A percentile compares a stretch with the other conserved stretches of the same genome.
Evolutionary conservation across 2,888 invertebrate species (phyloP).

Genomic region (Acronicta psi): DNA sequence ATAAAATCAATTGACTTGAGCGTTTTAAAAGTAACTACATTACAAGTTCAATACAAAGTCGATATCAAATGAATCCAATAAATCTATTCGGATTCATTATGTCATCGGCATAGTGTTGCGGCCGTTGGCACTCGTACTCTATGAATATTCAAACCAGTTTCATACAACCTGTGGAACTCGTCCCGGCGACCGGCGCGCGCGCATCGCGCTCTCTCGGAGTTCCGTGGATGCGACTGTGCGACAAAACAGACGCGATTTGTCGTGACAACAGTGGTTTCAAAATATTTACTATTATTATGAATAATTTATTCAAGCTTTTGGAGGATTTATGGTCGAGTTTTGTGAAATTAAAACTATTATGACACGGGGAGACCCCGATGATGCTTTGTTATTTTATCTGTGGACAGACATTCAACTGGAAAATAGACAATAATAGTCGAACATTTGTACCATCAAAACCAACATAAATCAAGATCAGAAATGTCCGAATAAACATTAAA

Average conservation of each 20-base stretch:
- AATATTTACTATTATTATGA: constrained; percentile 20
- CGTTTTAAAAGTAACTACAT: constrained; percentile 17
- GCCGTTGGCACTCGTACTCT: constrained; percentile 74
- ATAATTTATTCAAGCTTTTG: neutral
- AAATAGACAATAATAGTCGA: too few species aligned
- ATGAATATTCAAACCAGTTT: constrained; percentile 82
- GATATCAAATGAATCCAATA: constrained; percentile 64
- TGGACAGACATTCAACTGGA: too few species aligned
- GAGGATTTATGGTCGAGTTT: neutral
- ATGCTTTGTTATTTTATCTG: too few species aligned
- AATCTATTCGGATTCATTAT: constrained; percentile 79
- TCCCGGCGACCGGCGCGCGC: constrained; percentile 54
- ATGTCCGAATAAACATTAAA: too few species aligned
- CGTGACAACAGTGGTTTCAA: constrained; percentile 6
- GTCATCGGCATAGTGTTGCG: constrained; percentile 78
- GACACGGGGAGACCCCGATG: too few species aligned
- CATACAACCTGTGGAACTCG: constrained; percentile 67
- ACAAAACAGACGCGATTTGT: constrained; percentile 53
- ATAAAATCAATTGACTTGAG: constrained; percentile 16
- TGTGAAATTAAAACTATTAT: too few species aligned
- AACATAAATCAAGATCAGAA: too few species aligned
- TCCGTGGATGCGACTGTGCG: constrained; percentile 56
- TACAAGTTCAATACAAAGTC: constrained; percentile 54
- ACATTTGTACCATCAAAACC: too few species aligned
- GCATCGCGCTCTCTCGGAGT: constrained; percentile 30